Evolutionary conservation across 2,888 invertebrate genomes (phyloP).

Genomic region (Cephus pygmeus): DNA sequence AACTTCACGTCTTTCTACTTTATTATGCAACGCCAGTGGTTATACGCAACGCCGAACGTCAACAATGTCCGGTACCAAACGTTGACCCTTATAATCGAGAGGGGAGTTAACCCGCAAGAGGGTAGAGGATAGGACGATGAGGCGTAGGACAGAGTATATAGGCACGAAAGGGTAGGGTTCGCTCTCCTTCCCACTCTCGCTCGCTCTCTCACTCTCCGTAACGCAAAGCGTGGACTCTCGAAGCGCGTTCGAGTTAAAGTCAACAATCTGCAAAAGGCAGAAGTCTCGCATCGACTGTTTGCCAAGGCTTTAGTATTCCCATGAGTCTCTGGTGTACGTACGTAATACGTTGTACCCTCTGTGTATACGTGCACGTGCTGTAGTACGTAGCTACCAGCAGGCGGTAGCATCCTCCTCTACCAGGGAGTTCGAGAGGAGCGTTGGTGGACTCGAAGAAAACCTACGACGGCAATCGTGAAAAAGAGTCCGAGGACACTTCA

Average conservation of each 20-base stretch:
- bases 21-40: background rate
- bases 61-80: background rate
- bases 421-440: background rate
- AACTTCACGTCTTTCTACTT: background rate
- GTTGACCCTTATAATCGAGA: background rate
- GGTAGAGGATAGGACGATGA: too few relatives aligned
- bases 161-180: background rate
- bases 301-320: conserved; percentile 36
- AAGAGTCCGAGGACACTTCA: background rate
- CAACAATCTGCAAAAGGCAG: conserved; percentile 32
- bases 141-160: background rate
- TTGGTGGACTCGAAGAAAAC: background rate
- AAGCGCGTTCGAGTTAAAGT: conserved; percentile 25
- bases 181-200: background rate
- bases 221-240: background rate
- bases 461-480: background rate
- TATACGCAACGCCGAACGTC: background rate
- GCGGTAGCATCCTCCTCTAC: background rate
- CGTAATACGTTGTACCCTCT: background rate
- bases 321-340: background rate
- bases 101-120: background rate
- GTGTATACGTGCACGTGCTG: background rate
- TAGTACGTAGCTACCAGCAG: background rate
- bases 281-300: conserved; percentile 34
- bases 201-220: background rate